Evolutionary conservation across 2,797 vertebrate genomes (phyloP).

Genomic region (Phylloscopus collybita): DNA sequence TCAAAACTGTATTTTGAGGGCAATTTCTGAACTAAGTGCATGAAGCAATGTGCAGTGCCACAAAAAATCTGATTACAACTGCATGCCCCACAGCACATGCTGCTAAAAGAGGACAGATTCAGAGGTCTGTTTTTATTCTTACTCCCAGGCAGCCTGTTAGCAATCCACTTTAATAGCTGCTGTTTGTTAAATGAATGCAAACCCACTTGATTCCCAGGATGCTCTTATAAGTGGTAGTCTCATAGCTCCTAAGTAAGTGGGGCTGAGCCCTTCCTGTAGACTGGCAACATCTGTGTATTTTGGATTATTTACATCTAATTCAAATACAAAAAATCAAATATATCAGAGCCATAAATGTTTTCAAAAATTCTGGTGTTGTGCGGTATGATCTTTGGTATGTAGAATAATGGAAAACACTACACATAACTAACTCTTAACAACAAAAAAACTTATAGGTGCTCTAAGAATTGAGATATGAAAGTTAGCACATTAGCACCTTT

Average conservation of each 20-base stretch:
- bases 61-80: slow-evolving; percentile 55
- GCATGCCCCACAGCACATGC: slow-evolving; percentile 52
- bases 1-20: slow-evolving; percentile 68
- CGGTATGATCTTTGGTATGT: neutral
- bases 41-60: slow-evolving; percentile 50
- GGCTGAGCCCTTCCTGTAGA: neutral
- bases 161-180: slow-evolving; percentile 63
- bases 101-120: slow-evolving; percentile 62
- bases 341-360: neutral
- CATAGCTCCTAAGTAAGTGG: slow-evolving; percentile 21
- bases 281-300: neutral
- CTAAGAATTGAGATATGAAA: neutral
- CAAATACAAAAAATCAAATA: neutral
- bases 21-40: slow-evolving; percentile 56
- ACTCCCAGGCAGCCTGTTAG: slow-evolving; percentile 49
- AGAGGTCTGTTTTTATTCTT: slow-evolving; percentile 37
- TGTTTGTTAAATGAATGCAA: slow-evolving; percentile 66
- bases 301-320: neutral
- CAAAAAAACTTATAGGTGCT: neutral
- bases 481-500: neutral
- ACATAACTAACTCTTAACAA: neutral
- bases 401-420: neutral
- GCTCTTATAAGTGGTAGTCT: slow-evolving; percentile 50
- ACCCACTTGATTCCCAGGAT: slow-evolving; percentile 25
- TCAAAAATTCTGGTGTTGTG: neutral